Percentiles rank a stretch among this genome's conserved stretches.
phyloP scores from a whole-genome alignment of 2,888 invertebrate genomes.

The Leptogaster cylindrica region DNA sequence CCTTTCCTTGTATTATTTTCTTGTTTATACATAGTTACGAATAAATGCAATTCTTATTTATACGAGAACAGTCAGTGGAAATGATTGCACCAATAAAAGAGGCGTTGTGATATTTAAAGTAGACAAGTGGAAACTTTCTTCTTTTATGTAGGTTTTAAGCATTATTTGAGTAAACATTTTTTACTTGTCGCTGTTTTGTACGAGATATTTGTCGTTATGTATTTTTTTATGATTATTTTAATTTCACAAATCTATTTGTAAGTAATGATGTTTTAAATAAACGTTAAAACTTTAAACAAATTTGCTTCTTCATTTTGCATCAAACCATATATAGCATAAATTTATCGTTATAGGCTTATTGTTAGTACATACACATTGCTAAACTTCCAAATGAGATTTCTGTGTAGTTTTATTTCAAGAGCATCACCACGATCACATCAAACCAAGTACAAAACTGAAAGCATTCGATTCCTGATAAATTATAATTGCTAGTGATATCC shows the following conservation, averaged over 20 bases:
- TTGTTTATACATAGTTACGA: conserved; percentile 18
- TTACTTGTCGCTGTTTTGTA: conserved; percentile 39
- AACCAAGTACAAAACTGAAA: too few species aligned
- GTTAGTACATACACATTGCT: too few species aligned
- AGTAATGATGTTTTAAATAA: conserved; percentile 34
- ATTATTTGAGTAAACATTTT: conserved; percentile 38
- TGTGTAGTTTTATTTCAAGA: too few species aligned
- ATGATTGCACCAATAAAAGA: conserved; percentile 52
- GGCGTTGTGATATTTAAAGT: conserved; percentile 62
- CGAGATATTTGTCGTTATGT: conserved; percentile 34
- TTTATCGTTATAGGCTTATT: too few species aligned
- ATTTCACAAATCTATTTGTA: conserved; percentile 17
- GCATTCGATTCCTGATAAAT: too few species aligned
- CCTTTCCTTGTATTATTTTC: conserved; percentile 18
- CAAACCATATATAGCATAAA: too few species aligned
- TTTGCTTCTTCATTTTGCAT: too few species aligned
- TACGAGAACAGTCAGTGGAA: conserved; percentile 7
- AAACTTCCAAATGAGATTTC: too few species aligned
- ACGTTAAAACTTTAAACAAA: too few species aligned
- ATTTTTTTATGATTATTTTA: conserved; percentile 35
- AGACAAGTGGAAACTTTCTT: conserved; percentile 36
- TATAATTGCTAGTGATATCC: too few species aligned
- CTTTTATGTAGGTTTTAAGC: conserved; percentile 36
- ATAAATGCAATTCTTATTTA: conserved; percentile 25
- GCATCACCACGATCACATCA: too few species aligned